These are phyloP conservation scores for Habropoda laboriosa DNA, from an alignment of 1,140 invertebrate genomes.

Conservation along the genomic window DNA sequence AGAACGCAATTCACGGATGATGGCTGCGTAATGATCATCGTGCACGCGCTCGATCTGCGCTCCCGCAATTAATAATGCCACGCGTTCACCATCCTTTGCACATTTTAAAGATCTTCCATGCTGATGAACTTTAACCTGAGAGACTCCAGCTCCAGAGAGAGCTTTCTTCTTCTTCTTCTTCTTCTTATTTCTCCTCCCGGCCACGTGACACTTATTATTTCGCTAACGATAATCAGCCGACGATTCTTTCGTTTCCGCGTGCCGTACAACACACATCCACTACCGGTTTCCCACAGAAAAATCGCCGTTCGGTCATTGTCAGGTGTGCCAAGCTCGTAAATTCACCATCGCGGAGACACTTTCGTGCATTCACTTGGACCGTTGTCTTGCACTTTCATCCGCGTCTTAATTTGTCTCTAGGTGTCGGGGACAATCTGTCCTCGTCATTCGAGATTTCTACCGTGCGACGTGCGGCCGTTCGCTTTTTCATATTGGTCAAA, in stretches of 20 bases:
- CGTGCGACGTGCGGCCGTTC: background rate
- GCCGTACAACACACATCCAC: too few relatives aligned
- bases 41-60: constrained; percentile 18
- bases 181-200: too few relatives aligned
- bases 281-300: background rate
- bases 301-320: background rate
- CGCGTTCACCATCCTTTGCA: constrained; percentile 27
- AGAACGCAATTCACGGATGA: constrained; percentile 11
- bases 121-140: constrained; percentile 35
- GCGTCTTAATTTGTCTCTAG: constrained; percentile 36
- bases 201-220: constrained; percentile 46
- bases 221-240: constrained; percentile 9
- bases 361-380: background rate
- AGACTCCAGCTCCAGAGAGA: background rate
- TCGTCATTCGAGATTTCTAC: constrained; percentile 2
- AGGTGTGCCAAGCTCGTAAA: background rate
- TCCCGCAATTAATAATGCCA: constrained; percentile 51
- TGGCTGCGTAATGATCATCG: constrained; percentile 48
- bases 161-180: constrained; percentile 57
- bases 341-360: constrained; percentile 13
- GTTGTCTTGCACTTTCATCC: constrained; percentile 31
- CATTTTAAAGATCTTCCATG: constrained; percentile 26
- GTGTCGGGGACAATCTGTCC: constrained; percentile 10
- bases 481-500: background rate
- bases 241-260: constrained; percentile 29